phyloP scores from a whole-genome alignment of 2,888 invertebrate species.

The Drosophila nigritarsus region DNA sequence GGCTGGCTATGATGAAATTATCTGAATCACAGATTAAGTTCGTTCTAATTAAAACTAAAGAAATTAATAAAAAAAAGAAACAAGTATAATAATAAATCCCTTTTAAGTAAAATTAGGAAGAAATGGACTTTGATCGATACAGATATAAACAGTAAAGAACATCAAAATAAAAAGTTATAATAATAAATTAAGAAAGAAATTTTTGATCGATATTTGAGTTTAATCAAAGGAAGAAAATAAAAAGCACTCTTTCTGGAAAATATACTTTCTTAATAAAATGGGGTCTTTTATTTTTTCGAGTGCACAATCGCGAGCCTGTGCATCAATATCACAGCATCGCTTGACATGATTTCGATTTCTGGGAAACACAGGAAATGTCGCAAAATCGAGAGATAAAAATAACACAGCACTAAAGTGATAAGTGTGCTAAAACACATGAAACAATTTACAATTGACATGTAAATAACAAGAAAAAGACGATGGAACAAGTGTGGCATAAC shows the following conservation, averaged over 20 bases:
- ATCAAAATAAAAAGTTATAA: not conserved
- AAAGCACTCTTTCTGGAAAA: not conserved
- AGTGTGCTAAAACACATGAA: conserved; percentile 71
- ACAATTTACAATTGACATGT: conserved; percentile 79
- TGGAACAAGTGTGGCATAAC: not conserved
- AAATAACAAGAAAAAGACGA: conserved; percentile 44
- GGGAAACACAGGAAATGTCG: conserved; percentile 33
- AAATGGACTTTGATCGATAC: not conserved
- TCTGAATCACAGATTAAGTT: not conserved
- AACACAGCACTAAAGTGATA: conserved; percentile 71
- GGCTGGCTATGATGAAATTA: no score
- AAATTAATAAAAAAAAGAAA: not conserved
- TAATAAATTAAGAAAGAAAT: not conserved
- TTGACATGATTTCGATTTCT: conserved; percentile 71
- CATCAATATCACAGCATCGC: conserved; percentile 56
- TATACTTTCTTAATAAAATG: not conserved
- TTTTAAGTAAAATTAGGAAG: not conserved
- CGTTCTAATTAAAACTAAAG: no score
- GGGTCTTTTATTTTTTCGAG: not conserved
- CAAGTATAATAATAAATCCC: not conserved
- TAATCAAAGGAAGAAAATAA: not conserved
- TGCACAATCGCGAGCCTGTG: conserved; percentile 31
- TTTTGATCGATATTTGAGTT: not conserved
- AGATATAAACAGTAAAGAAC: not conserved
- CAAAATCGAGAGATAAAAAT: conserved; percentile 35